Conservation (phyloP, 2,888 invertebrate genomes). For the Polia nebulosa region DNA sequence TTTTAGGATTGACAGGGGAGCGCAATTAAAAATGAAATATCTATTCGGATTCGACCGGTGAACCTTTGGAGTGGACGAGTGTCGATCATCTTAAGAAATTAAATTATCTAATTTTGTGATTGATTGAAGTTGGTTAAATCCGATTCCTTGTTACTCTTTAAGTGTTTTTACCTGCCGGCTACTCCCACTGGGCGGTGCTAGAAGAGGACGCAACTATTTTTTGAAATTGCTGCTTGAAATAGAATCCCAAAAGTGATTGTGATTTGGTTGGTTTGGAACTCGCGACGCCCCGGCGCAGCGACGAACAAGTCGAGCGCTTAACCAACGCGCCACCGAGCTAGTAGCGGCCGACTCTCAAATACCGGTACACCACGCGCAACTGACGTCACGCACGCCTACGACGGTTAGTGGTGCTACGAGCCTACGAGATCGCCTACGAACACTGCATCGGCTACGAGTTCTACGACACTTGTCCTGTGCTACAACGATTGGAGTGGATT, state of each 20-base stretch:
- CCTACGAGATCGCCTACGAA: background rate
- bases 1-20: too few species aligned
- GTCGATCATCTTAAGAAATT: background rate
- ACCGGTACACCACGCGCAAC: background rate
- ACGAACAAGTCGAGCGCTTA: background rate
- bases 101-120: background rate
- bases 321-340: background rate
- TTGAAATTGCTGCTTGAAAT: conserved; percentile 1
- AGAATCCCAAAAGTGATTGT: conserved; percentile 2
- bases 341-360: background rate
- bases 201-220: background rate
- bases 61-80: conserved; percentile 3
- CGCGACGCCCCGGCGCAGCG: background rate
- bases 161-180: conserved; percentile 1
- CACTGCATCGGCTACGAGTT: background rate
- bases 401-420: background rate
- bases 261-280: background rate
- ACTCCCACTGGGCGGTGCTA: conserved; percentile 1
- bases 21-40: too few species aligned
- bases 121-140: background rate
- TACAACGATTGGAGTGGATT: background rate
- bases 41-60: too few species aligned
- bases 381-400: background rate
- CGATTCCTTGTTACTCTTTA: conserved; percentile 4
- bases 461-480: background rate